These are phyloP conservation scores for Henricia sp. DNA, from an alignment of 53 echinoderm and acorn worm genomes.

Conservation along the genomic window DNA sequence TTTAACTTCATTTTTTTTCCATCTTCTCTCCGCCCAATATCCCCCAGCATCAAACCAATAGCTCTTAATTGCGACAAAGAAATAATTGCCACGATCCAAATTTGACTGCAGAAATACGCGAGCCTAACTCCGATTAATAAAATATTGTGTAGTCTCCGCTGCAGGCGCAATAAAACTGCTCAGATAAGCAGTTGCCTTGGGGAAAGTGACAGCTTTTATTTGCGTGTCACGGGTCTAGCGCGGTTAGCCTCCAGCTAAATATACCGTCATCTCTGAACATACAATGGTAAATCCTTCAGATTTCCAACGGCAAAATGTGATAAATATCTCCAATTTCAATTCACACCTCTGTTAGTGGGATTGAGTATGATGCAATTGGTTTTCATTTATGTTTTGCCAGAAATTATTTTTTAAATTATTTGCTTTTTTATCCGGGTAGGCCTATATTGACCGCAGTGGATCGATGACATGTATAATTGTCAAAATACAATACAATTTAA, in stretches of 20 bases:
- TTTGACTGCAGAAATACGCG: slow-evolving; percentile 50
- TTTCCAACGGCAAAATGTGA: neutral
- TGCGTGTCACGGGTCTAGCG: slow-evolving; percentile 39
- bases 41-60: slow-evolving; percentile 49
- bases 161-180: no score
- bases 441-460: no score
- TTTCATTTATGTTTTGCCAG: no score
- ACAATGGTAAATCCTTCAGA: neutral
- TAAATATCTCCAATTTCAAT: neutral
- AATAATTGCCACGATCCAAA: slow-evolving; percentile 31
- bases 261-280: slow-evolving; percentile 20
- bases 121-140: slow-evolving; percentile 51
- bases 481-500: no score
- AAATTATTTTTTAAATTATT: no score
- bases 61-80: slow-evolving; percentile 47
- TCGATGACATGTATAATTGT: no score
- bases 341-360: no score
- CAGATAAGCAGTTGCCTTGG: slow-evolving; percentile 5
- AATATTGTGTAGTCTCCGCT: slow-evolving; percentile 44
- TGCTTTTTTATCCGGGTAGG: no score
- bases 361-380: no score
- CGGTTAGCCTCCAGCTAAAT: slow-evolving; percentile 2
- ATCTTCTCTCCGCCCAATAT: slow-evolving; percentile 4
- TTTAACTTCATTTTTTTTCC: neutral
- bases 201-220: slow-evolving; percentile 51